Conservation (phyloP, 92 coral and sea anemone genomes). For the Desmophyllum pertusum region DNA sequence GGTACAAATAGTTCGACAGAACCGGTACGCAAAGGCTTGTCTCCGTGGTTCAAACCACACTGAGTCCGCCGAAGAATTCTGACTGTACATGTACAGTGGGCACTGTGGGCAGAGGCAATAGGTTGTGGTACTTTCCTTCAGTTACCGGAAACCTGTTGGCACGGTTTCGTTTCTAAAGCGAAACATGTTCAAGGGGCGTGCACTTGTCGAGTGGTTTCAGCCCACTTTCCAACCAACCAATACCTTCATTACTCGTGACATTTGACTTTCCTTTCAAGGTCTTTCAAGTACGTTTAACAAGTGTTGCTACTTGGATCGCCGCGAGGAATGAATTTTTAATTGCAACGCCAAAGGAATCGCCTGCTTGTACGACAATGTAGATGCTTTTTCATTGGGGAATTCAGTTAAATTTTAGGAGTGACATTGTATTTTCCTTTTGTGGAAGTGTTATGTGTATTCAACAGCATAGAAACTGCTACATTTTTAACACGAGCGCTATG, state of each 20-base stretch:
- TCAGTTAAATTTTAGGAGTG: neutral
- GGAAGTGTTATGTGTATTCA: neutral
- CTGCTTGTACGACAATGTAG: conserved; percentile 2
- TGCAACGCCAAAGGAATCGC: neutral
- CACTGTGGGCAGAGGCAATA: neutral
- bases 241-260: conserved; percentile 8
- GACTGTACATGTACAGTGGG: neutral
- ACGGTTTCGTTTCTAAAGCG: neutral
- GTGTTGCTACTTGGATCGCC: conserved; percentile 2
- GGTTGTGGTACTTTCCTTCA: neutral
- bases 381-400: neutral
- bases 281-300: conserved; percentile 26
- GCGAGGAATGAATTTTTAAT: conserved; percentile 30
- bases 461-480: neutral
- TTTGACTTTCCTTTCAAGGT: conserved; percentile 6
- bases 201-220: neutral
- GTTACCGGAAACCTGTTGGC: neutral
- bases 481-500: neutral
- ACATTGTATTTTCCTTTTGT: neutral
- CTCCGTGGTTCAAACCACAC: neutral
- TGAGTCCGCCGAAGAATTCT: neutral
- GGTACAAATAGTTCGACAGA: neutral
- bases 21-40: neutral
- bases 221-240: conserved; percentile 17
- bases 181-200: conserved; percentile 17